Percentiles rank a stretch among this genome's conserved stretches.
phyloP scores from a whole-genome alignment of 2,888 invertebrate genomes.

The Pardosa pseudoannulata region DNA sequence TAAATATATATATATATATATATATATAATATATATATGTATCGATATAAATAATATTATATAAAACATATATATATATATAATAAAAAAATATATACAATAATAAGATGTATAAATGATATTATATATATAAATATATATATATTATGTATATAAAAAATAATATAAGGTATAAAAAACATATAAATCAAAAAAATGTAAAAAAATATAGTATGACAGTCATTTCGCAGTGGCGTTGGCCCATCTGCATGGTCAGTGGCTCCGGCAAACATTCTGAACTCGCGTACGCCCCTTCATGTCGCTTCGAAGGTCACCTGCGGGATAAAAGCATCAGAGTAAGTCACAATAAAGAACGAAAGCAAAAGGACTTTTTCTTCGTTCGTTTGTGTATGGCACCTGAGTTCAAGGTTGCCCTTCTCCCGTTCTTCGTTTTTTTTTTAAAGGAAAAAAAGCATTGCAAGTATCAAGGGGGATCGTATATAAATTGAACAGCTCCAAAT shows the following conservation, averaged over 20 bases:
- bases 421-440: not conserved
- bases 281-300: not conserved
- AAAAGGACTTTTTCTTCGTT: not conserved
- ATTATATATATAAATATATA: no score
- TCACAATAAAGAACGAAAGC: not conserved
- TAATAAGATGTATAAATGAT: no score
- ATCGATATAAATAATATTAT: no score
- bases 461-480: not conserved
- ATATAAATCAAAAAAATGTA: no score
- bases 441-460: no score
- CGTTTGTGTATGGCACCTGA: not conserved
- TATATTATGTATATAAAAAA: no score
- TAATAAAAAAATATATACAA: no score
- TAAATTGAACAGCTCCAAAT: no score
- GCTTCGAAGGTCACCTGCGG: not conserved
- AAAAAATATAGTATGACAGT: not conserved
- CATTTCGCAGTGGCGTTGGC: not conserved
- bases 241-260: constrained; percentile 13
- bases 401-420: constrained; percentile 11
- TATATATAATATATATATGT: no score
- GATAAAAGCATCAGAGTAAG: not conserved
- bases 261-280: not conserved
- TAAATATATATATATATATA: no score
- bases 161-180: no score
- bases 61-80: no score